Evolutionary conservation across 2,113 vertebrate genomes (phyloP), one percentile per base, ranked within the genome.

Genomic region (Neomonachus schauinslandi): DNA sequence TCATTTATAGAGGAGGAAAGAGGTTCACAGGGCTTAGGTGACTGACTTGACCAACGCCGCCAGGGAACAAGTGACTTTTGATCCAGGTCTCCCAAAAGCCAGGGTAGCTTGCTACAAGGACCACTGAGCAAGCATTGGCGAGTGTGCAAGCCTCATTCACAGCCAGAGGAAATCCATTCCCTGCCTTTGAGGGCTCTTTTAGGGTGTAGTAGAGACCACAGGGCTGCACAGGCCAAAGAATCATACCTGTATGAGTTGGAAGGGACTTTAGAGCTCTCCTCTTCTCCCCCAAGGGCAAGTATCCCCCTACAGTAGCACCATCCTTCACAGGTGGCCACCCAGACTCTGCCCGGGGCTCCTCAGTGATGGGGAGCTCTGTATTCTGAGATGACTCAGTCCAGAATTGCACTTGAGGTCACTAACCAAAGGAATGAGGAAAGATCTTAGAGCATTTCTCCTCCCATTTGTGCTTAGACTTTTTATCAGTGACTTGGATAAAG

Each of bases 51-150:
- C n/a, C 84, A 26, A 77, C 65, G 49, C 49, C 21, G 33, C 21
- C 12, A 91, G 26, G n/a, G 24, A 39, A 69, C 22, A 18, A 76
- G 36, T n/a, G 85, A 77, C 89, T 71, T 81, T 39, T 71, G 84
- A 49, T 7, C 12, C 33, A n/a, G 31, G 55, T 33, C 7, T 84
- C 51, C 67, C 19, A 18, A 46, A 16, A 59, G 26, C 86, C 79
- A 36, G 31, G 46, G 31, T 31, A 76, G 72, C 49, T 59, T n/a
- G 46, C 36, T 46, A 28, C 31, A 59, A 55, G 67, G 67, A 31
- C 10, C 11, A 13, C 0, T 11, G 5, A 67, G 33, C 1, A 19
- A 22, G 57, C 49, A 3, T 22, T 0, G 2, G 26, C 2, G 10
- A 21, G 15, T 24, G 16, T 42, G 46, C 55, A 81, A 12, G 31